A percentile compares a stretch with the other conserved stretches of the same genome.
These are phyloP conservation scores for Troglohyphantes excavatus DNA, from an alignment of 2,888 invertebrate genomes.

Conservation along the genomic window DNA sequence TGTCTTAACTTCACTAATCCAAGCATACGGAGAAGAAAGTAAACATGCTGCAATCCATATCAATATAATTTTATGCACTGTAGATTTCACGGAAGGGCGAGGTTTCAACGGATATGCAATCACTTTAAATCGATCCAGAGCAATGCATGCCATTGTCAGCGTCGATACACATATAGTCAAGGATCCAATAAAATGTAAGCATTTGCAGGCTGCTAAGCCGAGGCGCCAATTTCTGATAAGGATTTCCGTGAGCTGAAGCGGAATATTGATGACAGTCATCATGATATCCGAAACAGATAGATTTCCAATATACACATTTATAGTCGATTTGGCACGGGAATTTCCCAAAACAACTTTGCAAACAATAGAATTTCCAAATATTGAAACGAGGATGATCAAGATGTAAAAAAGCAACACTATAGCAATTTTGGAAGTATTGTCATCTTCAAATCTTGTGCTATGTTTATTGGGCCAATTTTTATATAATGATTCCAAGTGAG, in stretches of 20 bases:
- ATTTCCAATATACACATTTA: constrained; percentile 85
- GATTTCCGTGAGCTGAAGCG: constrained; percentile 83
- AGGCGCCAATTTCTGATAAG: constrained; percentile 83
- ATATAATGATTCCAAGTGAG: neutral
- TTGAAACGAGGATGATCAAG: constrained; percentile 83
- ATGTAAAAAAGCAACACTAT: constrained; percentile 82
- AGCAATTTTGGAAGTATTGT: constrained; percentile 1
- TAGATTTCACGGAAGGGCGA: constrained; percentile 81
- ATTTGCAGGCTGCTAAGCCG: constrained; percentile 83
- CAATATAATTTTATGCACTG: constrained; percentile 29
- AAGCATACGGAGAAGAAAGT: constrained; percentile 68
- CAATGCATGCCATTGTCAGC: constrained; percentile 83
- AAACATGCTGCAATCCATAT: constrained; percentile 76
- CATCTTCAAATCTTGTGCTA: neutral
- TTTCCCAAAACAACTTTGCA: constrained; percentile 84
- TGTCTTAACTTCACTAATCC: constrained; percentile 46
- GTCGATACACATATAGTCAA: constrained; percentile 83
- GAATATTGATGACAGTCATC: constrained; percentile 83
- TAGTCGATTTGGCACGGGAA: constrained; percentile 84
- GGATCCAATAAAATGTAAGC: constrained; percentile 83
- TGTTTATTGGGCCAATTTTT: neutral
- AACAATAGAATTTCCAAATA: constrained; percentile 83
- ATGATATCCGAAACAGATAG: constrained; percentile 84
- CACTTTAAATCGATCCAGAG: constrained; percentile 83
- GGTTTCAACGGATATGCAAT: constrained; percentile 83